phyloP scores from a whole-genome alignment of 2,888 invertebrate species.

The Marasmarcha lunaedactyla region DNA sequence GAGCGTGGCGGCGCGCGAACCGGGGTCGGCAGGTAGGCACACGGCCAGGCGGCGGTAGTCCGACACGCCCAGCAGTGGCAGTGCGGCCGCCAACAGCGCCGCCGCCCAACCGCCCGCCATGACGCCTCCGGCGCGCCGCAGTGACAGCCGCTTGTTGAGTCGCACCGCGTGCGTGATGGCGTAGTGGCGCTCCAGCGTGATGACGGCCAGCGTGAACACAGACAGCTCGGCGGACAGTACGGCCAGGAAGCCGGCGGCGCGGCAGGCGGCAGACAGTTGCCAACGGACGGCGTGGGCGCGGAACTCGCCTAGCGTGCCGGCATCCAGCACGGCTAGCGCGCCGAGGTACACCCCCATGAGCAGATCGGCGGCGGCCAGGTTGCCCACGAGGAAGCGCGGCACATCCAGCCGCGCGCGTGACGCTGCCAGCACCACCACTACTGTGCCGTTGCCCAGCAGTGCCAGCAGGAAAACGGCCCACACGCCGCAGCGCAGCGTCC shows the following conservation, averaged over 20 bases:
- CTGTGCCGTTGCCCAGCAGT: constrained; percentile 95
- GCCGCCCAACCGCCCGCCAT: constrained; percentile 96
- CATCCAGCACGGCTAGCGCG: constrained; percentile 90
- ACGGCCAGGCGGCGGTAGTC: constrained; percentile 95
- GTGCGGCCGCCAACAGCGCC: constrained; percentile 84
- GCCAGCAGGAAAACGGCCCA: constrained; percentile 97
- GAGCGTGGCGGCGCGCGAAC: constrained; percentile 80
- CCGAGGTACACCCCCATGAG: constrained; percentile 96
- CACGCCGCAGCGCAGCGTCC: constrained; percentile 95
- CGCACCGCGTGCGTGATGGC: constrained; percentile 99
- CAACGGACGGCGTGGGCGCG: constrained; percentile 96
- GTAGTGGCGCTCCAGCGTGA: constrained; percentile 95
- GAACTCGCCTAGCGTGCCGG: constrained; percentile 95
- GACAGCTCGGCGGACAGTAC: constrained; percentile 94
- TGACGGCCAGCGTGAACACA: constrained; percentile 95
- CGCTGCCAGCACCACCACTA: constrained; percentile 92
- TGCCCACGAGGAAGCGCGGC: constrained; percentile 95
- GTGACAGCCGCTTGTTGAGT: constrained; percentile 91
- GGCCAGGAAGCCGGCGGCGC: constrained; percentile 93
- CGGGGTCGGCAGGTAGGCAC: constrained; percentile 94
- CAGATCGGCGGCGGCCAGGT: constrained; percentile 96
- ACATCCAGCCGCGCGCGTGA: constrained; percentile 96
- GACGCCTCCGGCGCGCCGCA: constrained; percentile 91
- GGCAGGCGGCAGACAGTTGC: constrained; percentile 96
- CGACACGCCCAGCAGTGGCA: constrained; percentile 92